A percentile compares a stretch with the other conserved stretches of the same genome.
phyloP scores from a whole-genome alignment of 1,140 invertebrate species.

The Leptinotarsa texana region DNA sequence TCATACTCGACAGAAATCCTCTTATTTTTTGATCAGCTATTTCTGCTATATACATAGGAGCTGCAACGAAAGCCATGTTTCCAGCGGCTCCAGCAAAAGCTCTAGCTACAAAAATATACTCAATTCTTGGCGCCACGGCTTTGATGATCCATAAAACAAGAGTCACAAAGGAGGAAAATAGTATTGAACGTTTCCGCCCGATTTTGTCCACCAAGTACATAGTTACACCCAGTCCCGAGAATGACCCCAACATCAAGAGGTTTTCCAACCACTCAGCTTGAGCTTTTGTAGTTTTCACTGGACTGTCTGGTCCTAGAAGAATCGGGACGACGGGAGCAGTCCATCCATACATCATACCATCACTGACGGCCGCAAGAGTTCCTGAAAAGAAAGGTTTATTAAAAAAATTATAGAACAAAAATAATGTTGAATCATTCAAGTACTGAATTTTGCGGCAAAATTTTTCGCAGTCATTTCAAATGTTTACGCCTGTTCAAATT shows the following conservation, averaged over 20 bases:
- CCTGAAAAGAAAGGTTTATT: constrained; percentile 26
- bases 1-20: constrained; percentile 46
- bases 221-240: constrained; percentile 63
- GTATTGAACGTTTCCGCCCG: constrained; percentile 66
- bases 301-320: constrained; percentile 51
- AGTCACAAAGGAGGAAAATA: constrained; percentile 63
- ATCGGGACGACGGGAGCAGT: constrained; percentile 64
- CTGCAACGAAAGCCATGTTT: constrained; percentile 43
- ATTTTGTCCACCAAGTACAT: constrained; percentile 62
- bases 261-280: constrained; percentile 67
- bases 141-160: constrained; percentile 67
- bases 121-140: constrained; percentile 53
- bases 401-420: too few species aligned
- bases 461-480: too few species aligned
- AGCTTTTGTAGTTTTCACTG: constrained; percentile 48
- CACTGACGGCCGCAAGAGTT: constrained; percentile 47
- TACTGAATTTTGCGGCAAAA: too few species aligned
- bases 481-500: too few species aligned
- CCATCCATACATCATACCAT: constrained; percentile 60
- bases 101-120: constrained; percentile 60
- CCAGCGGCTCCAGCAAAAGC: constrained; percentile 40
- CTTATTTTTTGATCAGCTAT: constrained; percentile 50
- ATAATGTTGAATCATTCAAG: too few species aligned
- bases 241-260: constrained; percentile 65
- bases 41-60: constrained; percentile 52